Evolutionary conservation across 1,140 invertebrate species (phyloP).

Genomic region (Diabrotica virgifera): DNA sequence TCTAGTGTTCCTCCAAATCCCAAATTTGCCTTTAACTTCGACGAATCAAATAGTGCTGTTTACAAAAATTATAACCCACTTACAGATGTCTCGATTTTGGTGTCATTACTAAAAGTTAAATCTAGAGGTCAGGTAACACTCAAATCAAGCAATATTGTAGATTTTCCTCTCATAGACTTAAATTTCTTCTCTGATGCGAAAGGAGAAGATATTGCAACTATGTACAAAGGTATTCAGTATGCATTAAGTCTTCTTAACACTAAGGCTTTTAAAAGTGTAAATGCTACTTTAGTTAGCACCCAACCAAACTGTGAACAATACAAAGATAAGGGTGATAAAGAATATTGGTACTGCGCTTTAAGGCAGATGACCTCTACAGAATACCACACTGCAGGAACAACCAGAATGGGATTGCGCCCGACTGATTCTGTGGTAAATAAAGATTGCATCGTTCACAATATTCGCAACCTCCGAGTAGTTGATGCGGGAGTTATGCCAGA

Average conservation of each 20-base stretch:
- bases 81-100: conserved; percentile 52
- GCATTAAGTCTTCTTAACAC: conserved; percentile 59
- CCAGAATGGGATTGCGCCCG: conserved; percentile 58
- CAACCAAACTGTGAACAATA: conserved; percentile 25
- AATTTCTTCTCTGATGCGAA: conserved; percentile 64
- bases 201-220: conserved; percentile 61
- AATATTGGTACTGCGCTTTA: conserved; percentile 26
- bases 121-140: conserved; percentile 69
- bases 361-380: conserved; percentile 10
- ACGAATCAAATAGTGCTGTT: not conserved
- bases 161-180: conserved; percentile 73
- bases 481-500: conserved; percentile 47
- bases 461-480: conserved; percentile 50
- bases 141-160: conserved; percentile 62
- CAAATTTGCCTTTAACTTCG: not conserved
- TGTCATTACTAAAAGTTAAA: conserved; percentile 67
- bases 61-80: conserved; percentile 7
- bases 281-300: conserved; percentile 39
- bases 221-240: conserved; percentile 59
- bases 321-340: conserved; percentile 5
- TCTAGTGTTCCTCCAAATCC: not conserved
- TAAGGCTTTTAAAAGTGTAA: conserved; percentile 56
- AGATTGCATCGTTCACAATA: conserved; percentile 46
- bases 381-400: conserved; percentile 56
- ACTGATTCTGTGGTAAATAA: conserved; percentile 51